A percentile compares a stretch with the other conserved stretches of the same genome.
These are phyloP conservation scores for Colostygia pectinataria DNA, from an alignment of 2,888 invertebrate species.

Conservation along the genomic window DNA sequence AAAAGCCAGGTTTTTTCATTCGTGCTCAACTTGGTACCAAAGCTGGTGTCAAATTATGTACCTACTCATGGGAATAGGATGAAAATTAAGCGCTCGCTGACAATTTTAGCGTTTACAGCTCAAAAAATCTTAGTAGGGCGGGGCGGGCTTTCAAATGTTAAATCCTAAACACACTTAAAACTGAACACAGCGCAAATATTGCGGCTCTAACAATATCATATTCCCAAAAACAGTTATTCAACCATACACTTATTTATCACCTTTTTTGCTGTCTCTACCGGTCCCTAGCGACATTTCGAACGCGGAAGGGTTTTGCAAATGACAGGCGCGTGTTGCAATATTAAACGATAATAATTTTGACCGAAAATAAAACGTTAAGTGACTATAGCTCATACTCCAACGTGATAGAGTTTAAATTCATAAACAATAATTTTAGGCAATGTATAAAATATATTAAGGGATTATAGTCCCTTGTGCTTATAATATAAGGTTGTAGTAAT, in stretches of 20 bases:
- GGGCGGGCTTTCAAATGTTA: too few relatives aligned
- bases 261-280: conserved; percentile 49
- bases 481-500: conserved; percentile 1
- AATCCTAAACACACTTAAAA: too few relatives aligned
- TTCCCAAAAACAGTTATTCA: conserved; percentile 40
- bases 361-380: conserved; percentile 17
- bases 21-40: too few relatives aligned
- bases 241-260: conserved; percentile 30
- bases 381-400: conserved; percentile 4
- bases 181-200: too few relatives aligned
- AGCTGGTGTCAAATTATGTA: too few relatives aligned
- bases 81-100: too few relatives aligned
- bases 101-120: too few relatives aligned
- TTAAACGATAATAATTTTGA: conserved; percentile 44
- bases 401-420: conserved; percentile 7
- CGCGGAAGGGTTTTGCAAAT: conserved; percentile 73
- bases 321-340: conserved; percentile 64
- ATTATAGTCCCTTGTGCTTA: background rate
- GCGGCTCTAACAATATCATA: too few relatives aligned
- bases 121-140: too few relatives aligned
- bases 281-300: conserved; percentile 51
- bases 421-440: background rate
- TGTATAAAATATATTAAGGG: background rate
- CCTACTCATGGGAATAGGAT: too few relatives aligned
- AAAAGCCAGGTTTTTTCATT: too few relatives aligned